Conservation (phyloP, 1,140 invertebrate species). For the Lamellibrachia luymesi region DNA sequence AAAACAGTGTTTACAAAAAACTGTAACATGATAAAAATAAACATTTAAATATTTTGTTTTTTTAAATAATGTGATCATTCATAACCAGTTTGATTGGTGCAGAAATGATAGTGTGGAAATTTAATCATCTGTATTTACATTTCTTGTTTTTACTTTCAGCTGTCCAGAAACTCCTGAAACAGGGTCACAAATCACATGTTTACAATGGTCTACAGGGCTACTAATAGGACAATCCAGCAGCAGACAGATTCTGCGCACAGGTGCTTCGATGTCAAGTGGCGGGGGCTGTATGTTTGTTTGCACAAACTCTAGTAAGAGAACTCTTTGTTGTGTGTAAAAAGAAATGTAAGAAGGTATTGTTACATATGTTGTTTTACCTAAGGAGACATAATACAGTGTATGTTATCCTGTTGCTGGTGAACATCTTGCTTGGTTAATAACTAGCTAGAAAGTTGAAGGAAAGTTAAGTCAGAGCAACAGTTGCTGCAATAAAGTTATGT, state of each 20-base stretch:
- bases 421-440: neutral
- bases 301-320: neutral
- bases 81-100: too few species aligned
- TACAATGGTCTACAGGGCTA: constrained; percentile 72
- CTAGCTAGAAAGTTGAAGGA: neutral
- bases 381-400: neutral
- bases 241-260: neutral
- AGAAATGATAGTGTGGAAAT: neutral
- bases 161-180: constrained; percentile 68
- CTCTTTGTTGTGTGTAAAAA: constrained; percentile 1
- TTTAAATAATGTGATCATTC: too few species aligned
- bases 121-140: constrained; percentile 20
- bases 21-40: too few species aligned
- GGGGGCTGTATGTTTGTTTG: neutral
- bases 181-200: constrained; percentile 68
- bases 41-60: too few species aligned
- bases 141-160: constrained; percentile 62
- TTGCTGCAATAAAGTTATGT: neutral
- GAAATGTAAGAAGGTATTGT: neutral
- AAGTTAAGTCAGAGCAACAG: neutral
- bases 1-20: too few species aligned
- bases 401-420: neutral
- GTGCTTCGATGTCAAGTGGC: neutral
- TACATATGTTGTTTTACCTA: neutral
- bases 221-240: constrained; percentile 26